phyloP scores from a whole-genome alignment of 2,888 invertebrate genomes.

The Metopia argyrocephala region DNA sequence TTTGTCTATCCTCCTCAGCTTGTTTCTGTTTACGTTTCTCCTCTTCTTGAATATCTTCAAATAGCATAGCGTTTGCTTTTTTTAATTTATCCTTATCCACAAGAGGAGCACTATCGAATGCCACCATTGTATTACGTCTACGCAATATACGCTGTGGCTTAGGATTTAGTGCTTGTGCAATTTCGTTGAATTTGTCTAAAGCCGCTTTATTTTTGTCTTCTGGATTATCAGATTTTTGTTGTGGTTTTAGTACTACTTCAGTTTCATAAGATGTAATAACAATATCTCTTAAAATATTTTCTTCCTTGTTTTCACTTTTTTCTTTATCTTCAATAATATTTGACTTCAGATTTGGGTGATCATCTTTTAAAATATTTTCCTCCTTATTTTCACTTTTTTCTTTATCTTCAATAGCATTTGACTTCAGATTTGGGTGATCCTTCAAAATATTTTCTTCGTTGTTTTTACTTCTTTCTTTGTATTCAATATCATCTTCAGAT shows the following conservation, averaged over 20 bases:
- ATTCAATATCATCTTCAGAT: constrained; percentile 19
- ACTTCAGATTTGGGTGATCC: too few relatives aligned
- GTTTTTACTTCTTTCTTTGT: constrained; percentile 11
- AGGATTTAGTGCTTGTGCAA: constrained; percentile 14
- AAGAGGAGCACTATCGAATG: constrained; percentile 67
- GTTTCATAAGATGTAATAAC: constrained; percentile 31
- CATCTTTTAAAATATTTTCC: background rate
- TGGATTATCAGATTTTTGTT: constrained; percentile 11
- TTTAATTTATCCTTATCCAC: constrained; percentile 68
- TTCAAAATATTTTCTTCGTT: background rate
- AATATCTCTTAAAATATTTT: background rate
- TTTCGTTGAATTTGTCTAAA: constrained; percentile 48
- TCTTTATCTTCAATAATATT: constrained; percentile 25
- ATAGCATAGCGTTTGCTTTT: constrained; percentile 65
- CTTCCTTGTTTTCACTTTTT: background rate
- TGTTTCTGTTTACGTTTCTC: constrained; percentile 55
- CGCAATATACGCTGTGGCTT: constrained; percentile 61
- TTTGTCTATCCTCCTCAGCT: constrained; percentile 58
- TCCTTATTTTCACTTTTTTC: constrained; percentile 1
- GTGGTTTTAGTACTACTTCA: constrained; percentile 31
- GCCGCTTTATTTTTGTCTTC: constrained; percentile 1
- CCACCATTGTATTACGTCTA: constrained; percentile 70
- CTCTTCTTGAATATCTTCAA: constrained; percentile 70
- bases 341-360: too few relatives aligned
- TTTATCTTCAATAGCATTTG: constrained; percentile 25